Percentiles rank a stretch among this genome's conserved stretches.
Conservation (phyloP, 2,113 vertebrate genomes). For the Ondatra zibethicus region DNA sequence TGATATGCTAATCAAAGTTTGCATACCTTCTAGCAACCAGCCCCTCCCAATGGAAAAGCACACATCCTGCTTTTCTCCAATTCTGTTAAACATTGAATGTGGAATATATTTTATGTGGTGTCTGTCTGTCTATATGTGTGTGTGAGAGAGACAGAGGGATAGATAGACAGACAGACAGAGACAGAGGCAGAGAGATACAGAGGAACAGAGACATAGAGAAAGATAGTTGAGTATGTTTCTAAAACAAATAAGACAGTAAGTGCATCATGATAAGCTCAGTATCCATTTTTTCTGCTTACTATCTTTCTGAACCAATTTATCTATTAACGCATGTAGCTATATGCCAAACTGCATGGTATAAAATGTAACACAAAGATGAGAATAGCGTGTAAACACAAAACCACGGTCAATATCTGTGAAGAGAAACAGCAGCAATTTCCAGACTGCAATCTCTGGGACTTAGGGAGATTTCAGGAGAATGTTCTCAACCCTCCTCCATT, state of each 20-base stretch:
- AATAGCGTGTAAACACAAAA: background rate
- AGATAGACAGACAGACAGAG: background rate
- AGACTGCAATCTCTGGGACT: constrained; percentile 11
- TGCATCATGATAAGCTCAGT: background rate
- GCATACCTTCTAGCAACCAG: background rate
- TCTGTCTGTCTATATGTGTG: background rate
- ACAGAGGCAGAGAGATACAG: background rate
- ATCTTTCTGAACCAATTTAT: background rate
- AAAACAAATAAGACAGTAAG: background rate
- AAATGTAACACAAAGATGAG: background rate
- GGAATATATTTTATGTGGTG: background rate
- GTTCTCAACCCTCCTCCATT: background rate
- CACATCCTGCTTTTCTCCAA: background rate
- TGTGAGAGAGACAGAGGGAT: background rate
- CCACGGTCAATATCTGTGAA: background rate
- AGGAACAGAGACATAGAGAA: background rate
- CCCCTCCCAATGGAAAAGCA: background rate
- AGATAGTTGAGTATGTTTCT: background rate
- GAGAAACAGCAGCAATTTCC: background rate
- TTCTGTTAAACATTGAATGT: background rate
- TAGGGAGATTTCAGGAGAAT: constrained; percentile 28
- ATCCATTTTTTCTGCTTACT: background rate
- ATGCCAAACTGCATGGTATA: background rate
- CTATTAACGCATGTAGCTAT: background rate
- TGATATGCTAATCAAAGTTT: background rate